Evolutionary conservation across 2,797 vertebrate genomes (phyloP).

Genomic region (Lindbergichthys nudifrons): DNA sequence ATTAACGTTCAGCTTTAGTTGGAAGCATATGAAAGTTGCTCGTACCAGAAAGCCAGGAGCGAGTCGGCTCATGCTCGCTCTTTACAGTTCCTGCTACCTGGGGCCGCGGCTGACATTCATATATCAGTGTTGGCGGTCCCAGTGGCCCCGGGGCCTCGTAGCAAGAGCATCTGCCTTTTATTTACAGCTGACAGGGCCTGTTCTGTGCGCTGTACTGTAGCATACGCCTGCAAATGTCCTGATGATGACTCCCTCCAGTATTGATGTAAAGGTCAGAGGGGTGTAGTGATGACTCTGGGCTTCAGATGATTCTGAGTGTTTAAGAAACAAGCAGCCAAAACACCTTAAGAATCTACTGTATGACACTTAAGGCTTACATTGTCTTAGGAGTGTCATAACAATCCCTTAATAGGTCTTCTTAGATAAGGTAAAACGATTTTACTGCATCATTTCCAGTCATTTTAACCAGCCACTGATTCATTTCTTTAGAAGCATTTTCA

Average conservation of each 20-base stretch:
- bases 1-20: not conserved
- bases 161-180: conserved; percentile 45
- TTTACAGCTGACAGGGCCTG: conserved; percentile 56
- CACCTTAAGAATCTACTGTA: no score
- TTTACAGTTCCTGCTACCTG: conserved; percentile 27
- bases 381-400: no score
- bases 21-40: not conserved
- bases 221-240: conserved; percentile 20
- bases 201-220: conserved; percentile 13
- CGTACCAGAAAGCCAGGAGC: not conserved
- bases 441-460: no score
- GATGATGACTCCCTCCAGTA: conserved; percentile 29
- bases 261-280: conserved; percentile 39
- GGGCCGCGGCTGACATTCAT: conserved; percentile 53
- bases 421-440: no score
- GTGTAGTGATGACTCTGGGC: not conserved
- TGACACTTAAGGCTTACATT: no score
- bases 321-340: not conserved
- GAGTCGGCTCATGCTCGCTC: conserved; percentile 32
- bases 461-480: not conserved
- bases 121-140: conserved; percentile 33
- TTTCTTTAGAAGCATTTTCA: not conserved
- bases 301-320: not conserved
- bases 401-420: no score
- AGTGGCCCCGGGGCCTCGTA: conserved; percentile 32